These are phyloP conservation scores for Mionectes macconnelli DNA, from an alignment of 2,113 vertebrate genomes.

Conservation along the genomic window DNA sequence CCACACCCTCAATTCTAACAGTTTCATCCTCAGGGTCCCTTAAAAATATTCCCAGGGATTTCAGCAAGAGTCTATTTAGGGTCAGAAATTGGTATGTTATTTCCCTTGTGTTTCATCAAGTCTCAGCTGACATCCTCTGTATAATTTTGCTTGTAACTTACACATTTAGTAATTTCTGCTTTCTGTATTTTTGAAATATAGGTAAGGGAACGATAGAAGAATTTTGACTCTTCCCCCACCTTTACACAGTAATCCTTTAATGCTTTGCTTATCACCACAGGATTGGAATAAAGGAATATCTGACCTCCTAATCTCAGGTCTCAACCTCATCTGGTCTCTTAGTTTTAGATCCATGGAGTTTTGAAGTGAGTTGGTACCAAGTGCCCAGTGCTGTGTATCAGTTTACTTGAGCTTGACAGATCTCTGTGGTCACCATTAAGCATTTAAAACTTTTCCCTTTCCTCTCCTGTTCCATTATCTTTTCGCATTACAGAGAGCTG, in stretches of 20 bases:
- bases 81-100: neutral
- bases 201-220: neutral
- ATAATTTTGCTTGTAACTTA: neutral
- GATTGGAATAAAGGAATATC: neutral
- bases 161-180: neutral
- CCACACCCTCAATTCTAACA: neutral
- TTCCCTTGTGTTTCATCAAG: neutral
- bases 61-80: rapidly evolving
- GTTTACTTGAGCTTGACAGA: neutral
- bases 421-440: neutral
- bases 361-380: neutral
- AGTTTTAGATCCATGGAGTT: neutral
- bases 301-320: neutral
- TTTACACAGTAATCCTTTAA: neutral
- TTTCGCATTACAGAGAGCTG: neutral
- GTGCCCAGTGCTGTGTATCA: neutral
- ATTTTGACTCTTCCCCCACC: neutral
- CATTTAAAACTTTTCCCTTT: neutral
- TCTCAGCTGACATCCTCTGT: neutral
- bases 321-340: neutral
- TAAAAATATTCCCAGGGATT: neutral
- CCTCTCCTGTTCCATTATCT: neutral
- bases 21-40: neutral
- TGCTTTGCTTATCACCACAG: neutral
- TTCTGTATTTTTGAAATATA: neutral